Evolutionary conservation across 2,113 vertebrate genomes (phyloP), one percentile per base, ranked within the genome.

Genomic region (Rhizomys pruinosus): DNA sequence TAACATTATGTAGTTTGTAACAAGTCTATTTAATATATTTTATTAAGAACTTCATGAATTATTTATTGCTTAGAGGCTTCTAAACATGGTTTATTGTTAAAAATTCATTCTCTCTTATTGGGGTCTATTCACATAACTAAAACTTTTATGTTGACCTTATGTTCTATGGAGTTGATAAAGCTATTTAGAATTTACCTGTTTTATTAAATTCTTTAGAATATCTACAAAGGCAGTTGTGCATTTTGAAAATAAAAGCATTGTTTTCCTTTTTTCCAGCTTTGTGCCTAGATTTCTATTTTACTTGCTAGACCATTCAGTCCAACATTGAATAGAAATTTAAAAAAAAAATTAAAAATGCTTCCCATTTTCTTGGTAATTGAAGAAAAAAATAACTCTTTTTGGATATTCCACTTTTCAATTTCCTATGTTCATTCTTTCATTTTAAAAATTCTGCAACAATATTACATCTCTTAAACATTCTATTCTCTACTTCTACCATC

Each of bases 381-480:
- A 13, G n/a, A 42, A 80, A 77, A 20, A 68, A 93, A 74, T 91
- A 68, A 44, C 39, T 13, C 17, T 39, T 25, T 34, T 19, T 73
- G 5, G 13, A 61, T 42, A 78, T 78, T 73, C 5, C 4, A 61
- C 63, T 86, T 64, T 37, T 86, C 52, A 78, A 7, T 69, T 80
- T 91, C 55, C 22, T 39, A 61, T 52, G 20, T 80, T 81, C 23
- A 25, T 80, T 29, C 57, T 76, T 82, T 72, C 19, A 87, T 68
- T 93, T 92, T 78, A 95, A 87, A 72, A 78, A 72, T 52, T 82
- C 1, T 59, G 57, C 39, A 77, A 93, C 86, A 91, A 27, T 87
- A 85, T 57, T 80, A 85, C 16, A 81, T n/a, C n/a, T 89, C 22
- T 42, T 87, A 66, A 92, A 92, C 66, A 52, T 86, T 95, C 27